Evolutionary conservation across 2,797 vertebrate species (phyloP).

Genomic region (Tapera naevia): DNA sequence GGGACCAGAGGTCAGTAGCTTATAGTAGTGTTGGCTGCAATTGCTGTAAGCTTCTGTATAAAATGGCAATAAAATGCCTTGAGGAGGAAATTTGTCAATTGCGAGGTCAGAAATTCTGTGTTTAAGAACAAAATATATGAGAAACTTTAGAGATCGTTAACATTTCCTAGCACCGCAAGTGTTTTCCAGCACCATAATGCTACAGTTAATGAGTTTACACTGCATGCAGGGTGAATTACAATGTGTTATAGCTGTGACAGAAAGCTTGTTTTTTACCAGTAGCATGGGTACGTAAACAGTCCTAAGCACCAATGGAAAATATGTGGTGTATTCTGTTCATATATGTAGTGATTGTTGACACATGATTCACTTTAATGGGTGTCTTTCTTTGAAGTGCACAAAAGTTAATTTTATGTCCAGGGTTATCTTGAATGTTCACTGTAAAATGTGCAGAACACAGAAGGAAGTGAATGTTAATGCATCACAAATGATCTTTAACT

Average conservation of each 20-base stretch:
- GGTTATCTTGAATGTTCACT: neutral
- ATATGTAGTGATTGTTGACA: constrained; percentile 54
- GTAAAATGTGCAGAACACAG: neutral
- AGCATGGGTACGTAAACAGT: constrained; percentile 15
- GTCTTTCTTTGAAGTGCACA: neutral
- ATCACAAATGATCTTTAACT: constrained; percentile 33
- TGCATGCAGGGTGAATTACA: neutral
- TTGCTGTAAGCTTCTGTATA: neutral
- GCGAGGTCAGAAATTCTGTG: neutral
- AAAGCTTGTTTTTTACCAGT: constrained; percentile 19
- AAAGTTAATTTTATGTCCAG: neutral
- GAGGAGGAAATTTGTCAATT: neutral
- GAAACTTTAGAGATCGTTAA: neutral
- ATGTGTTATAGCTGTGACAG: neutral
- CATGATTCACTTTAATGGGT: constrained; percentile 38
- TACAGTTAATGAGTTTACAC: neutral
- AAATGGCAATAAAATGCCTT: neutral
- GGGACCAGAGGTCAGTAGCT: too few species aligned
- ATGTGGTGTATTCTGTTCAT: neutral
- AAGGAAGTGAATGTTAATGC: constrained; percentile 55
- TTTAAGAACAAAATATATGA: neutral
- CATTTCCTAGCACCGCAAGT: neutral
- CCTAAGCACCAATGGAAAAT: constrained; percentile 6
- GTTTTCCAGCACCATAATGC: neutral
- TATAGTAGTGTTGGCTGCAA: neutral